Conservation (phyloP, 2,797 vertebrate species). For the Myiotriccus ornatus region DNA sequence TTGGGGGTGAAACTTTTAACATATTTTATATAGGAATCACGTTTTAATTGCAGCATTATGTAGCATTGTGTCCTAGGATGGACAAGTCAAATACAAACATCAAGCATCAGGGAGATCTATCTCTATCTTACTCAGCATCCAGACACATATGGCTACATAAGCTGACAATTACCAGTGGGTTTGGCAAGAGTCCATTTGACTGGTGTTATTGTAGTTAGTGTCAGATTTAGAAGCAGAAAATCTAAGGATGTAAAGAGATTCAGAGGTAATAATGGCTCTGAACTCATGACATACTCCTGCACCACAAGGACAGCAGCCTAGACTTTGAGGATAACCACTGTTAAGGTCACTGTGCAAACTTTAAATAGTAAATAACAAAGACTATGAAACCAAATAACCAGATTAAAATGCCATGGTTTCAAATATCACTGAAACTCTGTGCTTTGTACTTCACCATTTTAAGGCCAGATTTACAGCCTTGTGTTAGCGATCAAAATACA, state of each 20-base stretch:
- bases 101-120: not conserved
- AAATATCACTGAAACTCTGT: not conserved
- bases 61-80: not conserved
- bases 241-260: not conserved
- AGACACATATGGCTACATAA: not conserved
- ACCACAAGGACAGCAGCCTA: not conserved
- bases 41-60: not conserved
- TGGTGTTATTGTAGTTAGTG: not conserved
- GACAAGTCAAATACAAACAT: not conserved
- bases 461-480: not conserved
- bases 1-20: not conserved
- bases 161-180: not conserved
- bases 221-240: not conserved
- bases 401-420: not conserved
- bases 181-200: not conserved
- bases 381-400: not conserved
- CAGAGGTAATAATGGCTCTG: not conserved
- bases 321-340: not conserved
- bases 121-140: not conserved
- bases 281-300: not conserved
- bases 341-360: not conserved
- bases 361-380: conserved; percentile 6
- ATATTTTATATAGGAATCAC: not conserved
- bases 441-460: not conserved
- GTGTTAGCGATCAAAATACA: not conserved